These are phyloP conservation scores for Xestia rhomboidea DNA, from an alignment of 2,888 invertebrate genomes.

Conservation along the genomic window DNA sequence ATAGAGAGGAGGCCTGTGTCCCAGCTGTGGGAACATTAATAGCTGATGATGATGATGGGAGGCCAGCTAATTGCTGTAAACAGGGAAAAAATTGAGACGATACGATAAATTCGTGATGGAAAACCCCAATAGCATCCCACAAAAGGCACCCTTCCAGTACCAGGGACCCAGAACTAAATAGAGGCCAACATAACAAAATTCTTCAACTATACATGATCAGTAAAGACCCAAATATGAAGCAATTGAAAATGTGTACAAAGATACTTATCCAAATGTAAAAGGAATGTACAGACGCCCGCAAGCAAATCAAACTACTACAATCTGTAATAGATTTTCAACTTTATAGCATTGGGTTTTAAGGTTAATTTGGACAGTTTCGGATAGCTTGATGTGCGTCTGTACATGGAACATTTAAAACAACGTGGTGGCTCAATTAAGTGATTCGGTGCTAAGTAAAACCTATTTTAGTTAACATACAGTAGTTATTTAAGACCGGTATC, in stretches of 20 bases:
- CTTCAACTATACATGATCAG: background rate
- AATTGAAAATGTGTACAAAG: background rate
- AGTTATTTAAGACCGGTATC: conserved; percentile 37
- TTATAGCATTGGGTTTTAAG: too few species aligned
- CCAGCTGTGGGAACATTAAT: too few species aligned
- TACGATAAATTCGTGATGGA: too few species aligned
- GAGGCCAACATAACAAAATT: background rate
- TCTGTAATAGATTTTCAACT: too few species aligned
- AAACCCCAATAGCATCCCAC: too few species aligned
- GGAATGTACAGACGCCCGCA: background rate
- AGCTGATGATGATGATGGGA: too few species aligned
- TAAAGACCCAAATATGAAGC: background rate
- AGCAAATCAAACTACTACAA: too few species aligned
- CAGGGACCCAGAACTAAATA: background rate
- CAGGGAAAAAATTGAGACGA: too few species aligned
- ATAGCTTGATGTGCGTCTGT: too few species aligned
- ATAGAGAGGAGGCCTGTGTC: too few species aligned
- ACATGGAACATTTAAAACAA: conserved; percentile 14
- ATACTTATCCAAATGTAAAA: background rate
- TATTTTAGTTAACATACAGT: conserved; percentile 49
- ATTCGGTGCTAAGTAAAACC: conserved; percentile 52
- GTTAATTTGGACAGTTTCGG: too few species aligned
- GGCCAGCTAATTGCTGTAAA: too few species aligned
- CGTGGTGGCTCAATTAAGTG: conserved; percentile 34
- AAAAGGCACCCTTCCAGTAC: background rate